A percentile compares a stretch with the other conserved stretches of the same genome.
phyloP scores from a whole-genome alignment of 2,888 invertebrate genomes.

The Lithosia quadra region DNA sequence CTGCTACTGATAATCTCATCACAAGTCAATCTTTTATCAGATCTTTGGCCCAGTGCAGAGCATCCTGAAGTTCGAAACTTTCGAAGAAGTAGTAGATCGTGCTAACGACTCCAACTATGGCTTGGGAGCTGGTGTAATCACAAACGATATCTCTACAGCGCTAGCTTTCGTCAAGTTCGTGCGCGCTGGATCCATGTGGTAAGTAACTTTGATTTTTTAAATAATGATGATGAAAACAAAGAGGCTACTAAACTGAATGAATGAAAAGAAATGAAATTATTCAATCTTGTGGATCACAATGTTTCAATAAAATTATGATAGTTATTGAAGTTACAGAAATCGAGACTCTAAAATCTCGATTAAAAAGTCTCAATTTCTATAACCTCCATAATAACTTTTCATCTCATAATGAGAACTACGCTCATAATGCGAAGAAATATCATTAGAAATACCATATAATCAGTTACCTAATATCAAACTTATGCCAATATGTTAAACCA shows the following conservation, averaged over 20 bases:
- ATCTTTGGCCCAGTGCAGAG: constrained; percentile 97
- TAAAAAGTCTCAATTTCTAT: no score
- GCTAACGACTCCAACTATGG: constrained; percentile 95
- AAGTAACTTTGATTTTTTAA: constrained; percentile 26
- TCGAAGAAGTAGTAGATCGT: constrained; percentile 94
- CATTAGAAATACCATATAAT: no score
- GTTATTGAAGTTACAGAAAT: no score
- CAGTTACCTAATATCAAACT: no score
- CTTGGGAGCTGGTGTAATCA: constrained; percentile 94
- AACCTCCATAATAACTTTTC: no score
- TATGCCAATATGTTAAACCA: no score
- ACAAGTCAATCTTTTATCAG: constrained; percentile 70
- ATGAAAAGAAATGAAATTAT: not conserved
- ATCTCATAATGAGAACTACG: no score
- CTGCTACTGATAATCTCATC: not conserved
- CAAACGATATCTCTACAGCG: constrained; percentile 93
- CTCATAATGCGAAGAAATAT: no score
- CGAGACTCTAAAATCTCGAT: no score
- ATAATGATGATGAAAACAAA: not conserved
- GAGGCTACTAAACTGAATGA: not conserved
- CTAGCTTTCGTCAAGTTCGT: constrained; percentile 91
- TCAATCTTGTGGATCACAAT: not conserved
- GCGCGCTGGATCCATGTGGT: constrained; percentile 94
- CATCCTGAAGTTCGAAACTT: constrained; percentile 93
- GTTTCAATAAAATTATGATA: no score